Base-by-base conservation (phyloP, 2,888 invertebrate genomes). In the Caenorhabditis parvicauda region DNA sequence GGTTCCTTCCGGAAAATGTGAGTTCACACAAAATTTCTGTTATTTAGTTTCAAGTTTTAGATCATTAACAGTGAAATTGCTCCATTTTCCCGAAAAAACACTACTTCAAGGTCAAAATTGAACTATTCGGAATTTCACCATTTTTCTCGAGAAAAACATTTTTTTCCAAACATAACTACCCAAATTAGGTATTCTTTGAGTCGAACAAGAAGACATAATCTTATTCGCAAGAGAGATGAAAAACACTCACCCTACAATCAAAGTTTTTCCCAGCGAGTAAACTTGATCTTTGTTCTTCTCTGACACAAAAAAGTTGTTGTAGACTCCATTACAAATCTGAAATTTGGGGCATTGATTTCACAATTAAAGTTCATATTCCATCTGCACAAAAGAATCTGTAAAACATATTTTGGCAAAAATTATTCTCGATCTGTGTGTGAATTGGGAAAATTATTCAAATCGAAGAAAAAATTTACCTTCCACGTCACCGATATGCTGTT, bases 401-500 rank as follows among this genome's bases (percentile, higher is more conserved):
- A 32, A 32, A 32, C 9, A 14, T 12, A 14, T 12, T n/a, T 32
- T 32, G 35, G 35, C 35, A 32, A 32, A 32, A 32, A 32, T 12
- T n/a, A 14, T 12, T 9, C 9, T 12, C 9, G n/a, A 14, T 9
- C 9, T 9, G 35, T 12, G n/a, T 9, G 35, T 9, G 35, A 32
- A 14, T 22, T 14, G 14, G 14, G 12, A 45, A 12, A 17, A 14
- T 24, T 12, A 14, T 12, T 45, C 9, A 45, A 25, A 42, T 6
- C 9, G 5, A 7, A 38, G 14, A 17, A 27, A n/a, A 27, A 27
- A 24, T 12, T 87, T 1, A 98, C 93, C 83, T 99, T 99, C 98
- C 98, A 99, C 0, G 96, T 96, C 1, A 94, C 92, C 0, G 96
- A 96, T 64, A 99, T 84, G 83, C 94, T 94, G 82, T 96, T 92